Percentiles rank a stretch among this genome's conserved stretches.
Evolutionary conservation across 2,888 invertebrate species (phyloP).

Genomic region (Ceraclea dissimilis): DNA sequence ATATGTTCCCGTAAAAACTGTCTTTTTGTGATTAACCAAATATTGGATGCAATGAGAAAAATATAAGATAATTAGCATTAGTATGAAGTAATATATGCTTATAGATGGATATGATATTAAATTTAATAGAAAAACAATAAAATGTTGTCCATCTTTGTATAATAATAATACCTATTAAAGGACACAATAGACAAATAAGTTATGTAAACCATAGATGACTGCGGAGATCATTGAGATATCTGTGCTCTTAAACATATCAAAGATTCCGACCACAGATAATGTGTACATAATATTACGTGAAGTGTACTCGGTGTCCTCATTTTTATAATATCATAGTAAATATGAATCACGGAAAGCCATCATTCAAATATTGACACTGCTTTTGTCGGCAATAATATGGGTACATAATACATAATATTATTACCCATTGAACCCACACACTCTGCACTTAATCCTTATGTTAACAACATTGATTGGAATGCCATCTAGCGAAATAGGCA

Average conservation of each 20-base stretch:
- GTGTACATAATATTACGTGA: not conserved
- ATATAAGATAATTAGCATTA: too few species aligned
- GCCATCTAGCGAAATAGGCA: conserved; percentile 11
- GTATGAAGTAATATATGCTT: too few species aligned
- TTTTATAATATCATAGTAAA: conserved; percentile 11
- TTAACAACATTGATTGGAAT: conserved; percentile 20
- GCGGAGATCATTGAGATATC: not conserved
- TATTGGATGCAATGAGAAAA: too few species aligned
- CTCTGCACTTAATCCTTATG: conserved; percentile 17
- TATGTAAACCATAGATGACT: not conserved
- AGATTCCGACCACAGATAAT: not conserved
- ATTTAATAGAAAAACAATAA: too few species aligned
- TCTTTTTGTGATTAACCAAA: too few species aligned
- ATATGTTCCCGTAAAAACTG: too few species aligned
- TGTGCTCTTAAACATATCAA: conserved; percentile 2
- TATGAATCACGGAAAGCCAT: conserved; percentile 15
- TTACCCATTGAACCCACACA: conserved; percentile 5
- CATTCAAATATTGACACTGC: conserved; percentile 24
- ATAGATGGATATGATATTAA: too few species aligned
- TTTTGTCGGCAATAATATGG: conserved; percentile 21
- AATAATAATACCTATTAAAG: not conserved
- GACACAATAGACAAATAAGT: not conserved
- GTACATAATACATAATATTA: not conserved
- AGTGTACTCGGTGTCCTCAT: conserved; percentile 4
- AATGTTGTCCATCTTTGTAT: too few species aligned